Conservation (phyloP, 2,113 vertebrate genomes). For the Okapia johnstoni region DNA sequence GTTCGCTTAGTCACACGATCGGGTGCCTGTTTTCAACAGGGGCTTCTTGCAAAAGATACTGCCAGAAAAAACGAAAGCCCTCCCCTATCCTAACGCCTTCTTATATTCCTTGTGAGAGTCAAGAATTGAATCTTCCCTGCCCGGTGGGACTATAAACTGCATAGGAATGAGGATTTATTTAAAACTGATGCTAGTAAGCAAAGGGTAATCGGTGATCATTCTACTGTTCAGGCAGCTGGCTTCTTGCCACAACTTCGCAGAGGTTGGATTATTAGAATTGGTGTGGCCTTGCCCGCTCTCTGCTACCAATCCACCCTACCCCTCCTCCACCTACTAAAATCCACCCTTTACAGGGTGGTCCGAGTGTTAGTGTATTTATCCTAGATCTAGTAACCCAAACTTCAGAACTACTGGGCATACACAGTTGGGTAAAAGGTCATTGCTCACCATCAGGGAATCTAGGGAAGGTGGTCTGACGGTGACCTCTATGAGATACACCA, state of each 20-base stretch:
- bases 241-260: not conserved
- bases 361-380: not conserved
- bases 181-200: not conserved
- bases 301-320: not conserved
- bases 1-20: not conserved
- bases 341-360: not conserved
- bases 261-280: fast-evolving
- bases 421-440: fast-evolving
- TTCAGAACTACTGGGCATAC: not conserved
- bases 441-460: not conserved
- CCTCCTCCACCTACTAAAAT: not conserved
- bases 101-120: not conserved
- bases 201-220: not conserved
- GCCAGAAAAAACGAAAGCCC: not conserved
- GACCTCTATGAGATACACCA: fast-evolving
- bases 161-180: not conserved
- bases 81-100: not conserved
- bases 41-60: not conserved
- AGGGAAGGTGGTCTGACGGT: not conserved
- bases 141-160: not conserved
- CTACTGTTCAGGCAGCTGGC: not conserved
- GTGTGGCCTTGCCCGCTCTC: not conserved
- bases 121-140: not conserved
- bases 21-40: not conserved
- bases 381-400: not conserved